Evolutionary conservation across 2,888 invertebrate genomes (phyloP).

Genomic region (Cordilura impudica): DNA sequence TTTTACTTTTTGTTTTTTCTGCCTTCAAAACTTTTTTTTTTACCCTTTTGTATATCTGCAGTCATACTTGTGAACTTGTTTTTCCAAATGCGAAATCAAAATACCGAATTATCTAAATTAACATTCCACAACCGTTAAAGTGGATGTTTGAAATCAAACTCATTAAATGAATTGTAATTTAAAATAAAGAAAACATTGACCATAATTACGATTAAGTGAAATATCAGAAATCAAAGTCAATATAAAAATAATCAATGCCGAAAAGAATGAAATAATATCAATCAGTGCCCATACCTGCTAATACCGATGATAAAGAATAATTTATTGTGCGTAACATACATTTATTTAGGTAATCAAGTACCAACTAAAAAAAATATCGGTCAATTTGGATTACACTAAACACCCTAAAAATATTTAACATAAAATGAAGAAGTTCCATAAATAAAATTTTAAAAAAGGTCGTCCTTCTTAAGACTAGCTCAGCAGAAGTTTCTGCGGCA

Average conservation of each 20-base stretch:
- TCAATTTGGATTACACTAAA: no score
- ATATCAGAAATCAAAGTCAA: conserved; percentile 34
- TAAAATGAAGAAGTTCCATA: no score
- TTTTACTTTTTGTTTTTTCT: no score
- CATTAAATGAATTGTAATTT: background rate
- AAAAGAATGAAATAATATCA: background rate
- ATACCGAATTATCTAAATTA: background rate
- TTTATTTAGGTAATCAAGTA: background rate
- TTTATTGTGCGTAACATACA: background rate
- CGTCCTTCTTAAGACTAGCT: no score
- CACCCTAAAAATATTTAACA: no score
- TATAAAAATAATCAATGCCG: conserved; percentile 18
- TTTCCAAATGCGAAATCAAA: background rate
- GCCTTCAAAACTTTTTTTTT: no score
- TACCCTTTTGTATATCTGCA: conserved; percentile 67
- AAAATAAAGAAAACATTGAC: conserved; percentile 4
- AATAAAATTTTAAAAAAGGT: no score
- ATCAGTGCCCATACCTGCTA: background rate
- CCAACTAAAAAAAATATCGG: no score
- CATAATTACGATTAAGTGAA: background rate
- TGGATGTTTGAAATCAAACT: conserved; percentile 44
- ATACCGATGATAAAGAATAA: background rate
- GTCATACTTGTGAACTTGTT: conserved; percentile 62
- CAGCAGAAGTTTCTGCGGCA: no score
- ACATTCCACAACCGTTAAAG: conserved; percentile 39